A percentile compares a stretch with the other conserved stretches of the same genome.
Conservation (phyloP, 1,140 invertebrate genomes). For the Thalassaphorura encarpata region DNA sequence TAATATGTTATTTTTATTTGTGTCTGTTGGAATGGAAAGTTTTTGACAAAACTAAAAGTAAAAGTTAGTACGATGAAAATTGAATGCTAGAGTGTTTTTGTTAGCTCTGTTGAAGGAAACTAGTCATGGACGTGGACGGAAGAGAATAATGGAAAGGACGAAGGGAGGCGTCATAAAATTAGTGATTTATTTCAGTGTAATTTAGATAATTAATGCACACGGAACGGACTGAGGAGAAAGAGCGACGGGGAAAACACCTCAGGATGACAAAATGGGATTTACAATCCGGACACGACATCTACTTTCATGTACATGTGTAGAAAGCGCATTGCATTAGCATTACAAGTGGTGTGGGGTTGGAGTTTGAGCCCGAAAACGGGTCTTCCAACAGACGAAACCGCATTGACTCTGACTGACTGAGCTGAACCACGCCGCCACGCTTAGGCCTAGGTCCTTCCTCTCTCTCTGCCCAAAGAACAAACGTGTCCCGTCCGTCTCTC, state of each 20-base stretch:
- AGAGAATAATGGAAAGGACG: background rate
- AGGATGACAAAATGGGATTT: constrained; percentile 24
- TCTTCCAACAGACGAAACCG: background rate
- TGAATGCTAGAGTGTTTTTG: too few relatives aligned
- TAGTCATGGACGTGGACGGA: background rate
- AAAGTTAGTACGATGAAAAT: too few relatives aligned
- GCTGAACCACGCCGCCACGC: too few relatives aligned
- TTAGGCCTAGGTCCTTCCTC: too few relatives aligned
- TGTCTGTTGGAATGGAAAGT: too few relatives aligned
- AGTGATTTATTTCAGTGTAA: constrained; percentile 31
- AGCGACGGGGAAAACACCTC: constrained; percentile 2
- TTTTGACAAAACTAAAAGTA: too few relatives aligned
- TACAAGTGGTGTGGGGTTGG: background rate
- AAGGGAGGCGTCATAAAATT: constrained; percentile 29
- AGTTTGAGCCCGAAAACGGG: background rate
- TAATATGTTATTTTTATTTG: too few relatives aligned
- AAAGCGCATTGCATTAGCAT: background rate
- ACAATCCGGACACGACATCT: constrained; percentile 19
- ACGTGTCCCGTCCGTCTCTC: too few relatives aligned
- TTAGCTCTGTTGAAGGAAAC: background rate
- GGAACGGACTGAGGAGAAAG: background rate
- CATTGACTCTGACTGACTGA: background rate
- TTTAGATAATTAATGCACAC: constrained; percentile 32
- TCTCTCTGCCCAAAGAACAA: too few relatives aligned
- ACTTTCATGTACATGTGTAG: too few relatives aligned